Conservation (phyloP, 2,113 vertebrate species). For the Plotosus lineatus region DNA sequence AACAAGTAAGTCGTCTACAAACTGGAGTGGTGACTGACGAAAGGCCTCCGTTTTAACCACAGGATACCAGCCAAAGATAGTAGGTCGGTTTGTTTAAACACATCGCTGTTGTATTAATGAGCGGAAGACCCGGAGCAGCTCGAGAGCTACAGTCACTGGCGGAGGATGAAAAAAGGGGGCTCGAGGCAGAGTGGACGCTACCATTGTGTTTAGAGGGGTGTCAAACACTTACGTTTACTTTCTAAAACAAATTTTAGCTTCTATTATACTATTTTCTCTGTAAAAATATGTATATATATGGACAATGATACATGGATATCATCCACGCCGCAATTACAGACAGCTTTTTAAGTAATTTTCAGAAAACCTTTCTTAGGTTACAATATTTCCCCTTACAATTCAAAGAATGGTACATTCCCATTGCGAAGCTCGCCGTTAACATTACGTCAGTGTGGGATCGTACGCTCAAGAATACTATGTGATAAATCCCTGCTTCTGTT, state of each 20-base stretch:
- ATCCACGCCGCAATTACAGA: no score
- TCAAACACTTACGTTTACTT: neutral
- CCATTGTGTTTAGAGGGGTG: slow-evolving; percentile 56
- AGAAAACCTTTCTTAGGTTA: neutral
- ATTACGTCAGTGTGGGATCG: slow-evolving; percentile 58
- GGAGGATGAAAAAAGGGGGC: slow-evolving; percentile 66
- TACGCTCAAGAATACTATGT: slow-evolving; percentile 19
- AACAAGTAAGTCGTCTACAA: neutral
- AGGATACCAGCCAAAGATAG: neutral
- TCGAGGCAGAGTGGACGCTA: slow-evolving; percentile 68
- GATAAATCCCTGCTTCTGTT: neutral
- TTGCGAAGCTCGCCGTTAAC: slow-evolving; percentile 56
- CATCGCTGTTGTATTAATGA: slow-evolving; percentile 25
- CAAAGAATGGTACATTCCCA: slow-evolving; percentile 50
- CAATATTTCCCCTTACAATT: no score
- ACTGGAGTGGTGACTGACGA: neutral
- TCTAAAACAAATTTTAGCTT: neutral
- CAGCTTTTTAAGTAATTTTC: neutral
- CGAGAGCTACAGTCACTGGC: slow-evolving; percentile 45
- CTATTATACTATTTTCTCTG: neutral
- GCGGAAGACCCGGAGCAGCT: slow-evolving; percentile 9
- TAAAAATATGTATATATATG: accelerated
- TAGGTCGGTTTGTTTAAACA: neutral
- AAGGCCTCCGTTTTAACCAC: neutral
- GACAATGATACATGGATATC: accelerated